Conservation (phyloP, 2,888 invertebrate genomes). For the Patella ulyssiponensis region DNA sequence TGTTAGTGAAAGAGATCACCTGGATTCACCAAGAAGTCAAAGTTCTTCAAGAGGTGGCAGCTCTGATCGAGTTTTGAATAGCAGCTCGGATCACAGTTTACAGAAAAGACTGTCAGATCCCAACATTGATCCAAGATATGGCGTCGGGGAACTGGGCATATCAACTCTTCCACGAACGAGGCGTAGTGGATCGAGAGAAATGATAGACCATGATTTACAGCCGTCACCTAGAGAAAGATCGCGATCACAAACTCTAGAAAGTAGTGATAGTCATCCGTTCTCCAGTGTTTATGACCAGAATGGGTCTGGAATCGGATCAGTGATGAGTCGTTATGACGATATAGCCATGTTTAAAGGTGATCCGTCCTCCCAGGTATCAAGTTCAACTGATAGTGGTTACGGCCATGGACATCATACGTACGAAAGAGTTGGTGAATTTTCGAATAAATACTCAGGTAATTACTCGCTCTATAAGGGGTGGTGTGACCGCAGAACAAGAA, state of each 20-base stretch:
- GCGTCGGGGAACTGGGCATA: not conserved
- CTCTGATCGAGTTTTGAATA: not conserved
- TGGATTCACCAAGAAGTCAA: not conserved
- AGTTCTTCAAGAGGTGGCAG: not conserved
- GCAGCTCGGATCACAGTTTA: not conserved
- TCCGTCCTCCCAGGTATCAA: conserved; percentile 67
- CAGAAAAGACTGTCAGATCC: not conserved
- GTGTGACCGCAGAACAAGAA: not conserved
- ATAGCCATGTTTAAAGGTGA: conserved; percentile 64
- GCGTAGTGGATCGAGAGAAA: not conserved
- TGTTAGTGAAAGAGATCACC: not conserved
- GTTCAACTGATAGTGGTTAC: conserved; percentile 70
- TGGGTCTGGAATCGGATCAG: conserved; percentile 4
- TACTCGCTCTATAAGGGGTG: too few species aligned
- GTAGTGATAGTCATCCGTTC: not conserved
- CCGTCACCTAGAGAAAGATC: too few species aligned
- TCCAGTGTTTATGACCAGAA: not conserved
- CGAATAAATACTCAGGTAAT: conserved; percentile 40
- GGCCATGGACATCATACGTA: conserved; percentile 60
- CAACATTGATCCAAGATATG: not conserved
- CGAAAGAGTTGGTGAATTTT: conserved; percentile 48
- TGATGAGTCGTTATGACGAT: conserved; percentile 57
- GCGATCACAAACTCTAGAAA: not conserved
- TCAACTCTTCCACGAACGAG: not conserved
- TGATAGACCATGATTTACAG: not conserved